A percentile compares a stretch with the other conserved stretches of the same genome.
These are phyloP conservation scores for Lepilemur ruficaudatus DNA, from an alignment of 2,797 vertebrate genomes.

Conservation along the genomic window DNA sequence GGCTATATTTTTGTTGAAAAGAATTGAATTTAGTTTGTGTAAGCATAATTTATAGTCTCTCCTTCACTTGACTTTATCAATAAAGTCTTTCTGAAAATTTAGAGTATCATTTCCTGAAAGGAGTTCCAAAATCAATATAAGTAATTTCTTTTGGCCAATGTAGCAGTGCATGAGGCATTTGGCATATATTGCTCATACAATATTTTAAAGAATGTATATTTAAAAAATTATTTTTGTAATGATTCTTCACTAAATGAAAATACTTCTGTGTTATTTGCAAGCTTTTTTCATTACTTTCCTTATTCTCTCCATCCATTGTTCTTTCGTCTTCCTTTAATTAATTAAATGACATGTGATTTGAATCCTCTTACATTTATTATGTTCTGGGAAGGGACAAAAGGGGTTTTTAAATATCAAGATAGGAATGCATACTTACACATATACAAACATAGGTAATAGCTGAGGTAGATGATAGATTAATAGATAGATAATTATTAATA, in stretches of 20 bases:
- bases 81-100: neutral
- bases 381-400: neutral
- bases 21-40: neutral
- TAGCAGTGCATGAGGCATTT: neutral
- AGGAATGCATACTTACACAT: neutral
- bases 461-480: neutral
- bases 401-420: neutral
- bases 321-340: neutral
- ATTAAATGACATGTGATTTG: neutral
- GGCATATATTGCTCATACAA: neutral
- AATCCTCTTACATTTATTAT: neutral
- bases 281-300: neutral
- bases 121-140: neutral
- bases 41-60: neutral
- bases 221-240: neutral
- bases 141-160: neutral
- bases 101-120: neutral
- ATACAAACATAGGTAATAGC: neutral
- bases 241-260: neutral
- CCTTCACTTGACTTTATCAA: neutral
- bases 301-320: neutral
- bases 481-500: neutral
- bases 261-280: neutral
- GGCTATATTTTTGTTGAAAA: neutral
- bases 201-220: neutral